Evolutionary conservation across 1,140 invertebrate species (phyloP).

Genomic region (Heliconius nattereri): DNA sequence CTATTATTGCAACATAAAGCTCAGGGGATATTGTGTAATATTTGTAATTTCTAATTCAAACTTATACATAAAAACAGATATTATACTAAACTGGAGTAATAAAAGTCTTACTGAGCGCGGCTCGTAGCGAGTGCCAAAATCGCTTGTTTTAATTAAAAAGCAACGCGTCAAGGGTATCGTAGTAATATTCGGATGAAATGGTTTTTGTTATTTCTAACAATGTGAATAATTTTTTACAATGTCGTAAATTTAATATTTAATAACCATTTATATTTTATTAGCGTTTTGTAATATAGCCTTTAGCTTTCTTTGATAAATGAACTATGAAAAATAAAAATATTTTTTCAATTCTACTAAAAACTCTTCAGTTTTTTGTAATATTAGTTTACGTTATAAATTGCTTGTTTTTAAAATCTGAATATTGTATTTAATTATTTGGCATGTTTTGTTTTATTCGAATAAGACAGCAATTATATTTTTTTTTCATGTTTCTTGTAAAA

Average conservation of each 20-base stretch:
- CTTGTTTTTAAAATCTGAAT: no score
- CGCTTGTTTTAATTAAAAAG: constrained; percentile 34
- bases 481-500: no score
- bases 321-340: no score
- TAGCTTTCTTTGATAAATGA: no score
- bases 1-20: not conserved
- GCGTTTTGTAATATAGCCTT: not conserved
- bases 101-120: constrained; percentile 13
- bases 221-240: not conserved
- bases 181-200: constrained; percentile 27
- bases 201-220: constrained; percentile 21
- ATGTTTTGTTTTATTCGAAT: no score
- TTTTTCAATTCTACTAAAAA: no score
- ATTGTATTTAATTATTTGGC: no score
- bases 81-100: constrained; percentile 13
- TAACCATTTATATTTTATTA: not conserved
- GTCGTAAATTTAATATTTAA: constrained; percentile 1
- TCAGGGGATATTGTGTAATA: not conserved
- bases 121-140: constrained; percentile 28
- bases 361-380: no score
- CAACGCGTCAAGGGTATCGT: constrained; percentile 28
- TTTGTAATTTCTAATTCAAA: not conserved
- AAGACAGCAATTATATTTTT: no score
- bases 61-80: constrained; percentile 1
- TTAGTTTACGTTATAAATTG: no score